These are phyloP conservation scores for Agonopterix alstromeriana DNA, from an alignment of 2,888 invertebrate species.

Conservation along the genomic window DNA sequence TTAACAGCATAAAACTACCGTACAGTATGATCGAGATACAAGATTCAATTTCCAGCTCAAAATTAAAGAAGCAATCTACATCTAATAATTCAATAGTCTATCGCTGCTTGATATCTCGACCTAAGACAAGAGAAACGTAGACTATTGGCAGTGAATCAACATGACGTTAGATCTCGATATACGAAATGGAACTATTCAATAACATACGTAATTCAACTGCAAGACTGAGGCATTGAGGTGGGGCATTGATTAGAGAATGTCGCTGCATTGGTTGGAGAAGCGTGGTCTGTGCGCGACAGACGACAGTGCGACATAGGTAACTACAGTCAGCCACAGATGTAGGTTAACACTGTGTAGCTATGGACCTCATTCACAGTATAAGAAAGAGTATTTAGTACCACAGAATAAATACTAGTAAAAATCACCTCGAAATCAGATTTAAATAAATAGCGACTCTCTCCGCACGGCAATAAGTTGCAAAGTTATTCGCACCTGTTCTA, in stretches of 20 bases:
- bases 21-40: too few relatives aligned
- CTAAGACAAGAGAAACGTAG: not conserved
- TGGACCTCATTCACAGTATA: too few relatives aligned
- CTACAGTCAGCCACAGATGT: too few relatives aligned
- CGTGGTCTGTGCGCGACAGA: not conserved
- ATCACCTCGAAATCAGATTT: too few relatives aligned
- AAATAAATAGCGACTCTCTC: too few relatives aligned
- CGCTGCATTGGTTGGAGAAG: not conserved
- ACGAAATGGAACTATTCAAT: conserved; percentile 3
- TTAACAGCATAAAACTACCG: too few relatives aligned
- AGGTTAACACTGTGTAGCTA: too few relatives aligned
- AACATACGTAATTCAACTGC: not conserved
- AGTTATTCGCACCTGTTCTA: too few relatives aligned
- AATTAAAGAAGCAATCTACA: not conserved
- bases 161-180: conserved; percentile 1
- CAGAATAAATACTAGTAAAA: too few relatives aligned
- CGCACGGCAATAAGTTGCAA: too few relatives aligned
- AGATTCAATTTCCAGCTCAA: not conserved
- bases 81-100: not conserved
- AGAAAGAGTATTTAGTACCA: too few relatives aligned
- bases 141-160: not conserved
- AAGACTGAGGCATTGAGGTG: not conserved
- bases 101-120: not conserved
- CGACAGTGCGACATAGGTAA: too few relatives aligned
- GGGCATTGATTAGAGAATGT: conserved; percentile 7